Conservation (phyloP, 2,888 invertebrate genomes). For the Andrena bucephala region DNA sequence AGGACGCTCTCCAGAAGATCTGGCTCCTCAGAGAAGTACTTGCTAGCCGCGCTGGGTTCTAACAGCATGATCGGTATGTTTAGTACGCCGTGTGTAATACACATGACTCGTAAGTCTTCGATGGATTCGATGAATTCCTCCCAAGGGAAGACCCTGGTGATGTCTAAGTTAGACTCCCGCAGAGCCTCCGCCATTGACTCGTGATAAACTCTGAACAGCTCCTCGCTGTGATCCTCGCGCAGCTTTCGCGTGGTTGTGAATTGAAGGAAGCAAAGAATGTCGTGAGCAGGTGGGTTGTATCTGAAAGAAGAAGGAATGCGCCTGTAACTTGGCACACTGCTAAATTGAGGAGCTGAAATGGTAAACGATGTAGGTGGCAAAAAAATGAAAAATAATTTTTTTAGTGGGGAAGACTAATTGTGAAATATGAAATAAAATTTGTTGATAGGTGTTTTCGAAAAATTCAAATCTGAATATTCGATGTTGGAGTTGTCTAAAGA, state of each 20-base stretch:
- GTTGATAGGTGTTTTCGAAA: too few species aligned
- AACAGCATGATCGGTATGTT: constrained; percentile 78
- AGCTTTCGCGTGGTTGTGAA: constrained; percentile 78
- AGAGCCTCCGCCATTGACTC: constrained; percentile 65
- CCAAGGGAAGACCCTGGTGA: constrained; percentile 70
- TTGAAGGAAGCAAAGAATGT: constrained; percentile 80
- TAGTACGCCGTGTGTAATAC: constrained; percentile 73
- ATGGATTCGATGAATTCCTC: constrained; percentile 72
- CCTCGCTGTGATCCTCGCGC: constrained; percentile 72
- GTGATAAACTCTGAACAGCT: constrained; percentile 77
- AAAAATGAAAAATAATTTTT: too few species aligned
- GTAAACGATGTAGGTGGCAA: too few species aligned
- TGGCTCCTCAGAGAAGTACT: constrained; percentile 72
- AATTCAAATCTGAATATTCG: too few species aligned
- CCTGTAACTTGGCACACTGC: too few species aligned
- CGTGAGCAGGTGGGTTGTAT: constrained; percentile 82
- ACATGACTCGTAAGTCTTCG: constrained; percentile 70
- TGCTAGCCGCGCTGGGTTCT: constrained; percentile 70
- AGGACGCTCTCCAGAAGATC: constrained; percentile 71
- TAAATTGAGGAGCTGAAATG: too few species aligned
- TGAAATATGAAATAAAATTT: too few species aligned
- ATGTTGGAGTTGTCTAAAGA: too few species aligned
- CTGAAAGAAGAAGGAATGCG: constrained; percentile 22
- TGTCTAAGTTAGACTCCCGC: constrained; percentile 63
- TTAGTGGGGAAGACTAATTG: too few species aligned